These are phyloP conservation scores for Ormyrus pomaceus DNA, from an alignment of 2,888 invertebrate species.

Conservation along the genomic window DNA sequence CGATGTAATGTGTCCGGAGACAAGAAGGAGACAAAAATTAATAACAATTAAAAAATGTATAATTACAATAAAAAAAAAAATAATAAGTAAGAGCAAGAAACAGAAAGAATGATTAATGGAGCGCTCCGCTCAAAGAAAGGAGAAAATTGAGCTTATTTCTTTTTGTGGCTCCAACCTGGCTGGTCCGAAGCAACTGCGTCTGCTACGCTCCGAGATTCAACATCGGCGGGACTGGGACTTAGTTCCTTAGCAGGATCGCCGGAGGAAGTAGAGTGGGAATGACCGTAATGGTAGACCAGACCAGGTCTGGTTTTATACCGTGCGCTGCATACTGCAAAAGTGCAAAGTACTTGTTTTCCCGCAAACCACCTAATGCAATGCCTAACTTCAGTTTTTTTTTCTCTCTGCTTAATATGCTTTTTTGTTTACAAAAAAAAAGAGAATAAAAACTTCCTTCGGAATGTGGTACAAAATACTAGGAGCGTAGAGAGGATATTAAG, in stretches of 20 bases:
- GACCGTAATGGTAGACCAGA: conserved; percentile 96
- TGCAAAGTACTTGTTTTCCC: conserved; percentile 75
- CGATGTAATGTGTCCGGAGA: conserved; percentile 47
- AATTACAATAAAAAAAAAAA: conserved; percentile 29
- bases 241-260: conserved; percentile 76
- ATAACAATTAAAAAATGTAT: conserved; percentile 26
- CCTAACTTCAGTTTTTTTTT: conserved; percentile 61
- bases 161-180: conserved; percentile 77
- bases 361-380: conserved; percentile 73
- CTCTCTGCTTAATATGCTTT: background rate
- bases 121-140: conserved; percentile 67
- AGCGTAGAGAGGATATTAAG: conserved; percentile 23
- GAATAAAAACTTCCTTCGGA: conserved; percentile 13
- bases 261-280: conserved; percentile 84
- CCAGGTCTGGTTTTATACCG: conserved; percentile 98
- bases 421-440: conserved; percentile 37
- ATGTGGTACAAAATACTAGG: conserved; percentile 38
- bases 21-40: conserved; percentile 41
- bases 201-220: conserved; percentile 75
- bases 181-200: conserved; percentile 76
- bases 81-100: conserved; percentile 28
- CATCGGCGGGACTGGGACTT: conserved; percentile 76
- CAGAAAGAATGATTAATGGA: conserved; percentile 56
- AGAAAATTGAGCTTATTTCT: conserved; percentile 78
- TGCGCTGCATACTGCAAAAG: conserved; percentile 92